Base-by-base conservation (phyloP, 2,888 invertebrate species). In the Coleophora deauratella region DNA sequence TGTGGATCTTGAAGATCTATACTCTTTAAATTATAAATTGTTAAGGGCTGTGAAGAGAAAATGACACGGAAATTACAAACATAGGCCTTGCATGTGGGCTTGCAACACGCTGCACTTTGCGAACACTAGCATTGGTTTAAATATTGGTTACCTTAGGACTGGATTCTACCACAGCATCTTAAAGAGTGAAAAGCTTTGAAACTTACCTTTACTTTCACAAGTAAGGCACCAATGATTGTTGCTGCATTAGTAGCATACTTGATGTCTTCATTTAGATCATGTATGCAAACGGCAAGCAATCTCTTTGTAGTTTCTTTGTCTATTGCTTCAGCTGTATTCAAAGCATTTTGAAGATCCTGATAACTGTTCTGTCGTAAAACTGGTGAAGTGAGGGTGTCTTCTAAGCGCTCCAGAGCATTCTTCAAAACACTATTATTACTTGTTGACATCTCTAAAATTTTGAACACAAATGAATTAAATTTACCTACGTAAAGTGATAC, bases 131-230 rank as follows among this genome's bases (percentile, higher is more conserved):
- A n/a, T n/a, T n/a, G n/a, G n/a, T n/a, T n/a, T n/a, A n/a, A n/a
- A n/a, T n/a, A n/a, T n/a, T n/a, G n/a, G n/a, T n/a, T n/a, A n/a
- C n/a, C n/a, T n/a, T n/a, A n/a, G n/a, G n/a, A n/a, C n/a, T n/a
- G n/a, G n/a, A n/a, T n/a, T n/a, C n/a, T n/a, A n/a, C n/a, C n/a
- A n/a, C n/a, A n/a, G n/a, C n/a, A n/a, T n/a, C n/a, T n/a, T n/a
- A n/a, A n/a, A n/a, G n/a, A n/a, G n/a, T n/a, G n/a, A 3, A 9
- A 14, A 6, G 31, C 6, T 21, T 3, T 6, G 35, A 36, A 34
- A 40, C 40, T 48, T 63, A 82, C 82, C 68, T 72, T 56, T 9
- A 66, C 48, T 61, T 66, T 72, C 10, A 59, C 59, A 27, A 75
- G 38, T 30, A 79, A 52, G n/a, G 49, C 47, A 34, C 50, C 42